A percentile compares a stretch with the other conserved stretches of the same genome.
Evolutionary conservation across 2,113 vertebrate genomes (phyloP).

Genomic region (Copsychus sechellarum): DNA sequence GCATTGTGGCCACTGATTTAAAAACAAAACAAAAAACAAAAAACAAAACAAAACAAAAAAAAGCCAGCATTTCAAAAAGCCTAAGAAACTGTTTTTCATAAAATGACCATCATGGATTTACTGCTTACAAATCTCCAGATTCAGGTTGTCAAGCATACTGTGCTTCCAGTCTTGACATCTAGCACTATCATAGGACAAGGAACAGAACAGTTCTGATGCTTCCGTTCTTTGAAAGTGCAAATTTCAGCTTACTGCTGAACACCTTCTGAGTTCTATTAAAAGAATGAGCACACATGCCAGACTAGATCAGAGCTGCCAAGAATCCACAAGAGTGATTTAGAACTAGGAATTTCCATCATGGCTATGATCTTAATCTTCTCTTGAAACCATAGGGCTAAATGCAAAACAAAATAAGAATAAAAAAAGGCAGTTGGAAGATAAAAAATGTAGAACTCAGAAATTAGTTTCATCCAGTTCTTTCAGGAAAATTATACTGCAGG

Average conservation of each 20-base stretch:
- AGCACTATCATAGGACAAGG: not conserved
- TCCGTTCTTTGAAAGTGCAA: not conserved
- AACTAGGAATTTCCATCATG: not conserved
- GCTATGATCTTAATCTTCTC: not conserved
- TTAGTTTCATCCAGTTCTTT: not conserved
- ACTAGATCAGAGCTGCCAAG: not conserved
- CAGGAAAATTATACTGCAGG: not conserved
- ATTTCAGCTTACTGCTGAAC: not conserved
- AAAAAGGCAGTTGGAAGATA: not conserved
- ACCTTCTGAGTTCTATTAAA: conserved; percentile 14
- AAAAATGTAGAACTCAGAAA: not conserved
- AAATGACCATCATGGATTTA: not conserved
- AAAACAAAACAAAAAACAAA: not conserved
- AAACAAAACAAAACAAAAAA: too few relatives aligned
- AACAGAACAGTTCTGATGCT: not conserved
- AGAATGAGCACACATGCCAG: not conserved
- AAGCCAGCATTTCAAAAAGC: not conserved
- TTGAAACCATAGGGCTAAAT: not conserved
- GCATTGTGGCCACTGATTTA: not conserved
- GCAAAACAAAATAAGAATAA: not conserved
- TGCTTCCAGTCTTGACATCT: not conserved
- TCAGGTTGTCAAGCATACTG: not conserved
- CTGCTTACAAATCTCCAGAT: not conserved
- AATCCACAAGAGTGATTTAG: not conserved
- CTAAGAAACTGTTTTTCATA: not conserved